Base-by-base conservation (phyloP, 2,797 vertebrate species). In the Dallia pectoralis region DNA sequence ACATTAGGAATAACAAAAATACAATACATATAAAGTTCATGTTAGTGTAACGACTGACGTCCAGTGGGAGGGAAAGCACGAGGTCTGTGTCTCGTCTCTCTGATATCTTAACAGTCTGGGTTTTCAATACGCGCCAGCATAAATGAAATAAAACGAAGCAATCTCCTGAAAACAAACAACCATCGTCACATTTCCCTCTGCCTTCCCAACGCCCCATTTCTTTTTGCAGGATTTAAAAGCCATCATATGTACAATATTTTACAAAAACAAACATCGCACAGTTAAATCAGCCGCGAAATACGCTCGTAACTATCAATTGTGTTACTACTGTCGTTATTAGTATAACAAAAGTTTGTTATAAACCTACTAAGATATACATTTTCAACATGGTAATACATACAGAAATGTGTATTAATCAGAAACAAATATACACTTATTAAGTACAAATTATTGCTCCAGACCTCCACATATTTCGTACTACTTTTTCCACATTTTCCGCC, bases 241-340 rank as follows among this genome's bases (percentile, higher is more conserved):
- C 81, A 93, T 93, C 91, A 53, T 97, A 97, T 98, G 96, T 98
- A 98, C 97, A 99, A 86, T 96, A 96, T 96, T 92, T 96, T 97
- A 98, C 96, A 98, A 91, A 94, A 93, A 85, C 92, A 86, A 94
- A 91, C 92, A 94, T 91, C 91, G 93, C 87, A 76, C 62, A 74
- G 74, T 90, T 91, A 85, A 87, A 92, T 85, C 89, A 89, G 93
- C 85, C 86, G 76, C 86, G 81, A 91, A 93, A 89, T 90, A 88
- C 85, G 88, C 89, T 88, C 90, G 90, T 86, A 85, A 87, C 86
- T 91, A 91, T 89, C 88, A 90, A 83, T 81, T 74, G 89, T 91
- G 91, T 89, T 86, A 70, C 19, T 89, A 73, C 77, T 82, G 88
- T 79, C 82, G 69, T 87, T 85, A 89, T 90, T 91, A 91, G 90